Evolutionary conservation across 1,140 invertebrate genomes (phyloP).

Genomic region (Chironomus striatipennis): DNA sequence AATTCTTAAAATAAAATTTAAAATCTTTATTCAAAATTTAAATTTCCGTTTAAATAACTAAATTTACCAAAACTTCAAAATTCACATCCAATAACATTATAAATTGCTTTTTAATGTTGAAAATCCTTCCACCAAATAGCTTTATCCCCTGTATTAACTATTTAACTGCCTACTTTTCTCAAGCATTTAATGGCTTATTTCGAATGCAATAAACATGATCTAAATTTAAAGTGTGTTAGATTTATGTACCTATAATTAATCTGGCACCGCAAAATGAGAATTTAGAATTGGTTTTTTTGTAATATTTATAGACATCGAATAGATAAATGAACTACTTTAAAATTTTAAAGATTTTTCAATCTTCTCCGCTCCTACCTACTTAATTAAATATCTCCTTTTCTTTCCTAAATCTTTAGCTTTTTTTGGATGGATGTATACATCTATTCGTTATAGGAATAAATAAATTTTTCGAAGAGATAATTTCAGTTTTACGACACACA

Average conservation of each 20-base stretch:
- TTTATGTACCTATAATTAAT: background rate
- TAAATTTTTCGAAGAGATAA: constrained; percentile 14
- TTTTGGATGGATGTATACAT: too few relatives aligned
- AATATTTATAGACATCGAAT: background rate
- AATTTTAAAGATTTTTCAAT: background rate
- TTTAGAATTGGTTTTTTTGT: background rate
- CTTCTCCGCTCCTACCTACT: background rate
- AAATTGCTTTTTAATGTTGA: too few relatives aligned
- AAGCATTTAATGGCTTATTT: too few relatives aligned
- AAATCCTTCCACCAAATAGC: too few relatives aligned
- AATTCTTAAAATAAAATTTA: too few relatives aligned
- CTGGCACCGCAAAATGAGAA: background rate
- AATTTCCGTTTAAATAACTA: too few relatives aligned
- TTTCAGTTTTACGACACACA: background rate
- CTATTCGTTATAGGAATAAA: background rate
- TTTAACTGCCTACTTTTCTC: too few relatives aligned
- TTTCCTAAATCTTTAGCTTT: background rate
- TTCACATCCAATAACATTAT: too few relatives aligned
- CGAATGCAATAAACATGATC: background rate
- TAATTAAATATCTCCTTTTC: background rate
- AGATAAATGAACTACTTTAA: too few relatives aligned
- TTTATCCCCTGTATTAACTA: too few relatives aligned
- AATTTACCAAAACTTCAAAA: too few relatives aligned
- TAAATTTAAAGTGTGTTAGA: background rate
- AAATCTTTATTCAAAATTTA: too few relatives aligned